A percentile compares a stretch with the other conserved stretches of the same genome.
Conservation (phyloP, 2,888 invertebrate species). For the Cabera pusaria region DNA sequence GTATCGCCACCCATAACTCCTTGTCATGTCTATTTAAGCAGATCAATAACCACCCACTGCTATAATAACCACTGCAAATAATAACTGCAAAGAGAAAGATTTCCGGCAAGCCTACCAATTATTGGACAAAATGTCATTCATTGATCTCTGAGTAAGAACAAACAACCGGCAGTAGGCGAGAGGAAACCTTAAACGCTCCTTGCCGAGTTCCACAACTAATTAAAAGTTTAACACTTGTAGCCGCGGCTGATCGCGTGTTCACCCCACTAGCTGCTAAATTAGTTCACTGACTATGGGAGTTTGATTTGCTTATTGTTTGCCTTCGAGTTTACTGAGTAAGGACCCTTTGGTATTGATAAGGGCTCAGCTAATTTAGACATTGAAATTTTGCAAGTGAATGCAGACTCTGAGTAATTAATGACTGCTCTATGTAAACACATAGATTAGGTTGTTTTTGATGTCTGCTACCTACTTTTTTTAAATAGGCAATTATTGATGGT, state of each 20-base stretch:
- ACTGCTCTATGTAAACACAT: too few relatives aligned
- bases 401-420: too few relatives aligned
- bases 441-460: too few relatives aligned
- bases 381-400: too few relatives aligned
- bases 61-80: too few relatives aligned
- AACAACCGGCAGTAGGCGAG: constrained; percentile 46
- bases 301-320: constrained; percentile 17
- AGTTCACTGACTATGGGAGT: constrained; percentile 30
- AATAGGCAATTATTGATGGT: too few relatives aligned
- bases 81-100: constrained; percentile 1
- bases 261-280: constrained; percentile 48
- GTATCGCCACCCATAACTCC: too few relatives aligned
- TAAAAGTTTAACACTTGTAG: constrained; percentile 76
- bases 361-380: too few relatives aligned
- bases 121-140: constrained; percentile 23
- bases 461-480: too few relatives aligned
- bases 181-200: constrained; percentile 62
- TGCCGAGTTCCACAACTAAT: constrained; percentile 69
- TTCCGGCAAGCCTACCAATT: constrained; percentile 14
- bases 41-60: too few relatives aligned
- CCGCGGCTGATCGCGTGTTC: constrained; percentile 47
- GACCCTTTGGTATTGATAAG: constrained; percentile 1
- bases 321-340: neutral
- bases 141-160: constrained; percentile 45
- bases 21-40: too few relatives aligned